Evolutionary conservation across 2,888 invertebrate species (phyloP).

Genomic region (Hecatera dysodea): DNA sequence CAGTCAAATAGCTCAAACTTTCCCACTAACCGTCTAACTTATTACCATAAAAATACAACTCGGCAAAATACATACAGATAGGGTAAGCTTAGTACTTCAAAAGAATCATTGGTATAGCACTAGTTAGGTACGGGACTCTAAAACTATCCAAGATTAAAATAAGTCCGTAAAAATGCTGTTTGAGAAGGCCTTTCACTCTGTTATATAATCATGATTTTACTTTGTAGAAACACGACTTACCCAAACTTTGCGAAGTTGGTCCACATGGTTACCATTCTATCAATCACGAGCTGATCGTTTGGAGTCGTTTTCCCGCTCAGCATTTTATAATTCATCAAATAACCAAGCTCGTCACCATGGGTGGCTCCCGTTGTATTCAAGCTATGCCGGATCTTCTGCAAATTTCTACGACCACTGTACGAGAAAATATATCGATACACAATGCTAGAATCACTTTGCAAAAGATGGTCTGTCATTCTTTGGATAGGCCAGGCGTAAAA

Average conservation of each 20-base stretch:
- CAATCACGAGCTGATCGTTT: neutral
- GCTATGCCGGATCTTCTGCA: neutral
- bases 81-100: no score
- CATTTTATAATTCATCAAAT: neutral
- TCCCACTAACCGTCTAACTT: neutral
- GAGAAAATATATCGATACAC: neutral
- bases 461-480: neutral
- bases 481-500: neutral
- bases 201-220: no score
- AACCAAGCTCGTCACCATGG: neutral
- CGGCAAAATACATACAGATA: no score
- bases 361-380: neutral
- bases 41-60: no score
- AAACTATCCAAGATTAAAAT: neutral
- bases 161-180: no score
- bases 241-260: neutral
- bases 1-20: neutral
- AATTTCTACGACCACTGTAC: neutral
- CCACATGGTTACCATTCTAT: no score
- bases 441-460: neutral
- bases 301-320: neutral
- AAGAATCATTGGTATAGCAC: neutral
- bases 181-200: no score
- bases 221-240: neutral
- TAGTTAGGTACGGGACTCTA: neutral